Conservation (phyloP, 2,113 vertebrate genomes). For the Mustela nigripes region DNA sequence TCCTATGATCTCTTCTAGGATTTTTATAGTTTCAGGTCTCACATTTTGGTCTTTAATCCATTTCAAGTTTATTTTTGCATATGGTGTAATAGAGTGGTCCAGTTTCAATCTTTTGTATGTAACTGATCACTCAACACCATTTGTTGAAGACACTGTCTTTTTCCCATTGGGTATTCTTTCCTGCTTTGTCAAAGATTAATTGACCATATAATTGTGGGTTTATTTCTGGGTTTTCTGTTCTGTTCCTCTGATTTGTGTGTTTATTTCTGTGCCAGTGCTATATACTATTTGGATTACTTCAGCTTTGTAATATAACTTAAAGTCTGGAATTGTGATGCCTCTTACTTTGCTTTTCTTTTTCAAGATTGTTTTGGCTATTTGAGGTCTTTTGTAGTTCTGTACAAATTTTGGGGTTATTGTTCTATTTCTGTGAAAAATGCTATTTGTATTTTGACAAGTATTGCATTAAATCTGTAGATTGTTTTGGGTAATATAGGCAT, state of each 20-base stretch:
- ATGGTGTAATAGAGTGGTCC: not conserved
- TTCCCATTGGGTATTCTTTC: not conserved
- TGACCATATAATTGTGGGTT: not conserved
- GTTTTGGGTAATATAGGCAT: not conserved
- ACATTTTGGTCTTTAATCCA: not conserved
- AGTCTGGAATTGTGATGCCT: not conserved
- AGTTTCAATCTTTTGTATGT: not conserved
- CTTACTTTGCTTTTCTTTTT: not conserved
- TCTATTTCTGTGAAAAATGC: not conserved
- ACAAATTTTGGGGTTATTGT: not conserved
- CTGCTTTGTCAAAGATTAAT: not conserved
- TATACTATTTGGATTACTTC: not conserved
- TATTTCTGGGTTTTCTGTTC: not conserved
- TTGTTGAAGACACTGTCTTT: not conserved
- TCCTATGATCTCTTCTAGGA: not conserved
- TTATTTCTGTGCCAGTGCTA: not conserved
- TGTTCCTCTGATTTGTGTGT: not conserved
- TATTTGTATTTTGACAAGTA: not conserved
- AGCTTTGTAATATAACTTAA: not conserved
- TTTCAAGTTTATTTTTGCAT: not conserved
- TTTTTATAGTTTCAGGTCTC: not conserved
- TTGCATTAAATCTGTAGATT: not conserved
- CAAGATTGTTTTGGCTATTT: not conserved
- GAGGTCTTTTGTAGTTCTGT: not conserved
- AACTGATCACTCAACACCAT: not conserved